These are phyloP conservation scores for Griposia aprilina DNA, from an alignment of 2,888 invertebrate genomes.

Conservation along the genomic window DNA sequence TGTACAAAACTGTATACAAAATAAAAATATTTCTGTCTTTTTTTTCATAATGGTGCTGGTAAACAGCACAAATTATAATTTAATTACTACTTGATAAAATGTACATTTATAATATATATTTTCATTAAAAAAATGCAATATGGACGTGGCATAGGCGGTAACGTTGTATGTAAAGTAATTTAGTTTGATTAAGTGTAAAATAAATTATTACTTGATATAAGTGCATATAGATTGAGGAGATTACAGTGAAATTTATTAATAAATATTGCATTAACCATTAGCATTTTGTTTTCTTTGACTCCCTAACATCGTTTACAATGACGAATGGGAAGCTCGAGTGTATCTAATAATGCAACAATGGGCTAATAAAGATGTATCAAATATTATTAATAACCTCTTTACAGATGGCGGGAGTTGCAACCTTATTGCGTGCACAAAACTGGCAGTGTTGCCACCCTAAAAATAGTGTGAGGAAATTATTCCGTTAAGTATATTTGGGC, in stretches of 20 bases:
- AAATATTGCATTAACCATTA: slow-evolving; percentile 90
- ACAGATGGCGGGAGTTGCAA: slow-evolving; percentile 70
- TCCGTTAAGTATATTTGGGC: slow-evolving; percentile 85
- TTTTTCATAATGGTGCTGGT: slow-evolving; percentile 70
- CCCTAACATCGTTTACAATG: slow-evolving; percentile 75
- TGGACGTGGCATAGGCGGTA: slow-evolving; percentile 81
- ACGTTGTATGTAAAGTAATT: slow-evolving; percentile 83
- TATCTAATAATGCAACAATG: slow-evolving; percentile 79
- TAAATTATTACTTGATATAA: slow-evolving; percentile 89
- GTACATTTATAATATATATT: slow-evolving; percentile 81
- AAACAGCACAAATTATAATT: slow-evolving; percentile 75
- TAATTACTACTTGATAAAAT: slow-evolving; percentile 68
- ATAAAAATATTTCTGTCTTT: slow-evolving; percentile 48
- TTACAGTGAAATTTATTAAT: slow-evolving; percentile 90
- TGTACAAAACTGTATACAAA: slow-evolving; percentile 70
- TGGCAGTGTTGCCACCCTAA: slow-evolving; percentile 68
- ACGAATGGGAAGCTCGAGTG: slow-evolving; percentile 78
- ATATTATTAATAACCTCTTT: slow-evolving; percentile 78
- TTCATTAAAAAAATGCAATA: slow-evolving; percentile 86
- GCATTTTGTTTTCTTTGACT: slow-evolving; percentile 69
- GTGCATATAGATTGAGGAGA: slow-evolving; percentile 88
- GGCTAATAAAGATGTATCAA: slow-evolving; percentile 77
- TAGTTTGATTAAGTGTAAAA: slow-evolving; percentile 86
- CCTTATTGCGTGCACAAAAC: slow-evolving; percentile 71
- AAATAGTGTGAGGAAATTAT: slow-evolving; percentile 77